These are phyloP conservation scores for Ichneumon xanthorius DNA, from an alignment of 2,888 invertebrate species.

Conservation along the genomic window DNA sequence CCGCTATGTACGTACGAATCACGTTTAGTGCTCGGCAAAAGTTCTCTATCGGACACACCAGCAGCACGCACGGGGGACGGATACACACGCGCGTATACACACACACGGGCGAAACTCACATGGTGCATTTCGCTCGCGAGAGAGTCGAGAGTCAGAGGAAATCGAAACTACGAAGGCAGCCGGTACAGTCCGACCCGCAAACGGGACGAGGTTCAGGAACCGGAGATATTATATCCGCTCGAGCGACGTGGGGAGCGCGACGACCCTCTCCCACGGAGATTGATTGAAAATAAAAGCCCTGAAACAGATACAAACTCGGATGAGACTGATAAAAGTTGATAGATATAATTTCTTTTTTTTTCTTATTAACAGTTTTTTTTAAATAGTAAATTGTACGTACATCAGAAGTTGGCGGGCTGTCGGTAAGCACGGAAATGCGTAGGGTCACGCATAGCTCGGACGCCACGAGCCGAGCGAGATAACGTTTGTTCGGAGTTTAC, in stretches of 20 bases:
- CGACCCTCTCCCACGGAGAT: constrained; percentile 64
- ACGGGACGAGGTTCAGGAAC: constrained; percentile 30
- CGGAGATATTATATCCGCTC: constrained; percentile 56
- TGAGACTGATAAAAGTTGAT: neutral
- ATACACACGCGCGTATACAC: neutral
- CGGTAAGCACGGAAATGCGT: constrained; percentile 40
- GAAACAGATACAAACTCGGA: neutral
- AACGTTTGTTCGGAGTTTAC: constrained; percentile 67
- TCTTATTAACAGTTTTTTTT: neutral
- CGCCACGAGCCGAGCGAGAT: constrained; percentile 59
- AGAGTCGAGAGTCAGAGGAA: constrained; percentile 31
- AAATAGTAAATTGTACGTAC: neutral
- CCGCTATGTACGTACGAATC: constrained; percentile 3
- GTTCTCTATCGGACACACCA: constrained; percentile 43
- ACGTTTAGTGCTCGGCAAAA: constrained; percentile 2
- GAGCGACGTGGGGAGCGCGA: constrained; percentile 58
- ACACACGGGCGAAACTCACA: neutral
- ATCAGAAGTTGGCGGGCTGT: neutral
- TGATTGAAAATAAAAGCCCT: constrained; percentile 54
- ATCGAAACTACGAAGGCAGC: constrained; percentile 52
- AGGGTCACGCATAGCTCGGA: constrained; percentile 48
- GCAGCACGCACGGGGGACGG: neutral
- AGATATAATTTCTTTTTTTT: neutral
- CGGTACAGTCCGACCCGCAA: constrained; percentile 28
- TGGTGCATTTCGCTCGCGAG: constrained; percentile 38